Base-by-base conservation (phyloP, 2,113 vertebrate genomes). In the Perca flavescens region DNA sequence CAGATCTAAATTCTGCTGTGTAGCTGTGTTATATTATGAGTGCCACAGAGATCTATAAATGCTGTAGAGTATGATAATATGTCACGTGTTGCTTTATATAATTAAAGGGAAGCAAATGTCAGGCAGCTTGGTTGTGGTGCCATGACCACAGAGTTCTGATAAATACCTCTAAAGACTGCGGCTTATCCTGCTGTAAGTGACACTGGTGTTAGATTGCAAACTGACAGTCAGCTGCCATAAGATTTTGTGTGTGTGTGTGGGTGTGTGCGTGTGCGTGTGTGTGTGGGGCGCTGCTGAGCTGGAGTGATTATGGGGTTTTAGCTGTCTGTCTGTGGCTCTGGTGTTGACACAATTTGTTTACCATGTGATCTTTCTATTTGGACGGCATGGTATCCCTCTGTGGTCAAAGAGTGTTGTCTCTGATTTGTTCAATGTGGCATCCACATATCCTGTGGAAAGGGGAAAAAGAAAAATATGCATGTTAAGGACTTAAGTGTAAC, bases 111-210 rank as follows among this genome's bases (percentile, higher is more conserved):
- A 69, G 74, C 74, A 78, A 83, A 85, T 82, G 79, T 83, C 34
- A n/a, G 68, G 57, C 86, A 80, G 89, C 84, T 79, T 84, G 80
- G 56, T 53, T 19, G 12, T 3, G 60, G 36, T 43, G 68, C 46
- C 19, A 12, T 9, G 52, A 72, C 61, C 80, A 28, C 58, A 64
- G 22, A 74, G n/a, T 47, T 77, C 28, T 85, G 87, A 87, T 88
- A 40, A 90, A 91, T 79, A 76, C 57, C 50, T 84, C 61, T 76
- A 70, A 86, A 92, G 78, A 83, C 86, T 16, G 53, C 16, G 5
- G 85, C 82, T 93, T 88, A 93, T 86, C 87, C 84, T 15, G 54
- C 81, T 81, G 56, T 63, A 80, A 85, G 77, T 77, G 84, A 86
- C 73, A 58, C 80, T 47, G 82, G 79, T 83, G 85, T 86, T 79